Conservation (phyloP, 2,113 vertebrate genomes). For the Misgurnus anguillicaudatus region DNA sequence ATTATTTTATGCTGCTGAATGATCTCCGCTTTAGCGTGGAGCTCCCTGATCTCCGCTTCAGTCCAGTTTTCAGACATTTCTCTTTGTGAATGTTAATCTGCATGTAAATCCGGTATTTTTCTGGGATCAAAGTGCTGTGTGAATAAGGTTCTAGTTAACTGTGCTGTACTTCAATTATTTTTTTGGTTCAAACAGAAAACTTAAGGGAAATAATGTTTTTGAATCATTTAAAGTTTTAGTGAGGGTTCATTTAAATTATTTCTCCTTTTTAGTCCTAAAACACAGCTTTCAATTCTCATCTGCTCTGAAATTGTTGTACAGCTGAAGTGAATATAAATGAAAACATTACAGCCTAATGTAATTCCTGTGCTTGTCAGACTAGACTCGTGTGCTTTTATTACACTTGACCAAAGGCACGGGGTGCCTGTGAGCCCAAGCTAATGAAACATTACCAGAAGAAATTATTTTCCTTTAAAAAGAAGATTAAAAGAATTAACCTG, state of each 20-base stretch:
- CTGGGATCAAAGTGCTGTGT: too few relatives aligned
- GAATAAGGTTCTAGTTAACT: too few relatives aligned
- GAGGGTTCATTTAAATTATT: background rate
- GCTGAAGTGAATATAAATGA: background rate
- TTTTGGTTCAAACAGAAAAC: too few relatives aligned
- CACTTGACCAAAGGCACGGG: constrained; percentile 16
- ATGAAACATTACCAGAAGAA: constrained; percentile 34
- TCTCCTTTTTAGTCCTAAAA: background rate
- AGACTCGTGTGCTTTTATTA: background rate
- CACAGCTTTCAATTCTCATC: background rate
- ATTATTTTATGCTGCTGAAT: too few relatives aligned
- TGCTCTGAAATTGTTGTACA: background rate
- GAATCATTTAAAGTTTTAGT: background rate
- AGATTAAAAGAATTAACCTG: constrained; percentile 47
- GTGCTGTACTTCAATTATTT: too few relatives aligned
- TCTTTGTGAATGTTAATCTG: too few relatives aligned
- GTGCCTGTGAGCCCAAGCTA: constrained; percentile 12
- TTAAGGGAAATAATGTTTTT: background rate
- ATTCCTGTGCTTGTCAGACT: background rate
- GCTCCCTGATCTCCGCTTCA: too few relatives aligned
- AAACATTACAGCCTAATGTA: background rate
- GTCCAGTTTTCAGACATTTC: too few relatives aligned
- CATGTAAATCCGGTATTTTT: too few relatives aligned
- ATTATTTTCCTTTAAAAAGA: constrained; percentile 11
- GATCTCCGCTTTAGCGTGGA: too few relatives aligned